These are phyloP conservation scores for Myiozetetes cayanensis DNA, from an alignment of 2,113 vertebrate genomes.

Conservation along the genomic window DNA sequence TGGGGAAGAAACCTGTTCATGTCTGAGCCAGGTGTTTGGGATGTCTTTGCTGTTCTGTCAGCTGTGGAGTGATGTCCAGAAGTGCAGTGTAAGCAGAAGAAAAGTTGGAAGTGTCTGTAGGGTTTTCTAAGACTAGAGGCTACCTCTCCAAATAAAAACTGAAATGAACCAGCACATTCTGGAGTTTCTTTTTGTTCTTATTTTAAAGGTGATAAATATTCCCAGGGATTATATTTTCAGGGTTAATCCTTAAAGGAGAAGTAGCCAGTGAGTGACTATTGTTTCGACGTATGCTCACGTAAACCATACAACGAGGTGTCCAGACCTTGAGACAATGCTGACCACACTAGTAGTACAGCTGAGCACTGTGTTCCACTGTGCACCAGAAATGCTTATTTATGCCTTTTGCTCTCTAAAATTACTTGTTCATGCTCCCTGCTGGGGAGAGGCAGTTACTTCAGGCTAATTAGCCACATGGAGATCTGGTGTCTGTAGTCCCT, in stretches of 20 bases:
- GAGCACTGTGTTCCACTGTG: neutral
- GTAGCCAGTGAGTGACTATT: neutral
- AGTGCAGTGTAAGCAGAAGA: neutral
- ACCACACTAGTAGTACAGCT: neutral
- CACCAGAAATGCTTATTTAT: neutral
- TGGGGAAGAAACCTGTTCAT: neutral
- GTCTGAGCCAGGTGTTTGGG: neutral
- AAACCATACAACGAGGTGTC: accelerated
- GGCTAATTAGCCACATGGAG: neutral
- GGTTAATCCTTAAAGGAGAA: neutral
- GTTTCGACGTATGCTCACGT: neutral
- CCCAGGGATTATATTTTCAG: neutral
- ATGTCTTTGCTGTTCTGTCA: neutral
- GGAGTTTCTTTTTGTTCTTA: neutral
- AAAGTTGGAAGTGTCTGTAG: neutral
- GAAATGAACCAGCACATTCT: neutral
- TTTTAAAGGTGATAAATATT: neutral
- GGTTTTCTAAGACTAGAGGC: neutral
- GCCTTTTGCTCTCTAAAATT: neutral
- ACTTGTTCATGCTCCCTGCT: neutral
- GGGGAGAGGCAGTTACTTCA: neutral
- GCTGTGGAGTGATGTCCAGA: neutral
- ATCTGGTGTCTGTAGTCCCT: neutral
- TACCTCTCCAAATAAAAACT: neutral
- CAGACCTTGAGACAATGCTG: neutral